Percentiles rank a stretch among this genome's conserved stretches.
phyloP scores from a whole-genome alignment of 2,888 invertebrate species.

The Athalia rosae region DNA sequence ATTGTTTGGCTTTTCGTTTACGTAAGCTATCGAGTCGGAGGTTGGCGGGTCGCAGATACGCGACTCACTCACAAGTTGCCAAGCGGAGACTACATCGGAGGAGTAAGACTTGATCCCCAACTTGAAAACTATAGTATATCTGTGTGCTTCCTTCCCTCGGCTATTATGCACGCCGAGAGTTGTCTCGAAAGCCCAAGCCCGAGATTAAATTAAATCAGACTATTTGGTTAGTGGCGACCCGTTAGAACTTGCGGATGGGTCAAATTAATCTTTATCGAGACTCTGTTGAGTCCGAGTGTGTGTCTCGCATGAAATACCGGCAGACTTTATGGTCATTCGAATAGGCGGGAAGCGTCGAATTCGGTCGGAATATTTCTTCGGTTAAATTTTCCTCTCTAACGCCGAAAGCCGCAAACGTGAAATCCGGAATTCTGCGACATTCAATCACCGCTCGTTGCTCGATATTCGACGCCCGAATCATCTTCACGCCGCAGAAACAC shows the following conservation, averaged over 20 bases:
- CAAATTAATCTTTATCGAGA: constrained; percentile 20
- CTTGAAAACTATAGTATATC: constrained; percentile 19
- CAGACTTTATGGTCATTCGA: not conserved
- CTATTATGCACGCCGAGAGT: not conserved
- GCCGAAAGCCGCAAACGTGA: not conserved
- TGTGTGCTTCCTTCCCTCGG: not conserved
- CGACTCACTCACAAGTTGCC: not conserved
- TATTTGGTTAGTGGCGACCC: constrained; percentile 3
- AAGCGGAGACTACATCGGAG: not conserved
- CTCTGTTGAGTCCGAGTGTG: not conserved
- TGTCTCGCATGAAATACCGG: constrained; percentile 1
- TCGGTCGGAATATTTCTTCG: not conserved
- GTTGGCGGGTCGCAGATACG: not conserved
- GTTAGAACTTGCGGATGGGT: constrained; percentile 12
- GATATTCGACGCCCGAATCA: constrained; percentile 1
- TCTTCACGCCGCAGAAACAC: not conserved
- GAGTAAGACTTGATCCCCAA: constrained; percentile 1
- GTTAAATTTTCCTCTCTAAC: not conserved
- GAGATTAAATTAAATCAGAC: constrained; percentile 18
- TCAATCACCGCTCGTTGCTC: not conserved
- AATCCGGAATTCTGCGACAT: constrained; percentile 1
- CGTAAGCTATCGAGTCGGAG: not conserved
- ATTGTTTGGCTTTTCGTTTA: not conserved
- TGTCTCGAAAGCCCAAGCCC: not conserved
- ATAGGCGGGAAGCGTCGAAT: constrained; percentile 3